Percentiles rank a stretch among this genome's conserved stretches.
Conservation (phyloP, 2,888 invertebrate species). For the Ypsolopha sequella region DNA sequence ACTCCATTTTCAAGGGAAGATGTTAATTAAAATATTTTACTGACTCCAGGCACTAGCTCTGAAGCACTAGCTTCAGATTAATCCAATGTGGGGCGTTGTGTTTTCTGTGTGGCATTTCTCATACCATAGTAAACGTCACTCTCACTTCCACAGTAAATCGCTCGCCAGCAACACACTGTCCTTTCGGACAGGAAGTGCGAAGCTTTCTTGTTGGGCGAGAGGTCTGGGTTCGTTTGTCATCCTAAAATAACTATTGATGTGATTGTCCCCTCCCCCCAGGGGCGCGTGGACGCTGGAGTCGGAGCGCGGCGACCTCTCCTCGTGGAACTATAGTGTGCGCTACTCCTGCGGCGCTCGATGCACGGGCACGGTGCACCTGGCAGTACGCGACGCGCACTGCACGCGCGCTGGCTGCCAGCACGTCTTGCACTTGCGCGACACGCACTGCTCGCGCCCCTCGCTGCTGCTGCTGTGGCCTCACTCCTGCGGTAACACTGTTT, state of each 20-base stretch:
- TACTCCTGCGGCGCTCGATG: slow-evolving; percentile 34
- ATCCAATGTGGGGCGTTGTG: too few relatives aligned
- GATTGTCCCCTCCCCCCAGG: slow-evolving; percentile 12
- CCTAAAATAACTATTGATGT: not conserved
- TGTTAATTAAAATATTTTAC: too few relatives aligned
- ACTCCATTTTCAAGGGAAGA: too few relatives aligned
- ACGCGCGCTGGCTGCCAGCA: not conserved
- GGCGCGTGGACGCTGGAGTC: slow-evolving; percentile 30
- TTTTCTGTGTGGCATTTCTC: too few relatives aligned
- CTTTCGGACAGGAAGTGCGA: too few relatives aligned
- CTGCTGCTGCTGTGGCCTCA: not conserved
- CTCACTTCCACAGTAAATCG: too few relatives aligned
- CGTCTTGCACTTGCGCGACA: not conserved
- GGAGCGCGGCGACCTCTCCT: slow-evolving; percentile 25
- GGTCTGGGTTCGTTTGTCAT: not conserved
- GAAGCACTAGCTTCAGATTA: too few relatives aligned
- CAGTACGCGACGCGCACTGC: slow-evolving; percentile 6
- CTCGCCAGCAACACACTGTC: too few relatives aligned
- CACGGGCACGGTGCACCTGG: slow-evolving; percentile 20
- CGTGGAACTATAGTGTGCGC: slow-evolving; percentile 21
- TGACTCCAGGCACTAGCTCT: too few relatives aligned
- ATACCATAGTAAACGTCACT: too few relatives aligned
- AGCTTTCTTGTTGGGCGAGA: too few relatives aligned
- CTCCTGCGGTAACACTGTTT: not conserved
- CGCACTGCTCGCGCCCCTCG: not conserved